These are phyloP conservation scores for Regulus satrapa DNA, from an alignment of 2,113 vertebrate species.

Conservation along the genomic window DNA sequence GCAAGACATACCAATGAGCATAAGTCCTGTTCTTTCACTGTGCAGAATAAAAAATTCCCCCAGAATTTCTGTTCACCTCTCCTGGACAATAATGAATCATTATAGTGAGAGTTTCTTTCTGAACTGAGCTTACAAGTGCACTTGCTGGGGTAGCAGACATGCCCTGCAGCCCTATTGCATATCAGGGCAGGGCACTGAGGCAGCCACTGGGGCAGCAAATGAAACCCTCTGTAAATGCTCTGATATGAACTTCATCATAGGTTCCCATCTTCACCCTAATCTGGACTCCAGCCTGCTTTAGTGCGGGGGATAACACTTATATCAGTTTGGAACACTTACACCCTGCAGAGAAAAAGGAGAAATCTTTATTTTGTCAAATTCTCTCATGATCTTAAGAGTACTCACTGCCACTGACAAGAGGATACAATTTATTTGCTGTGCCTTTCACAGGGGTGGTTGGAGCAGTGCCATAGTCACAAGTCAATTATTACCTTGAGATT, in stretches of 20 bases:
- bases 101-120: neutral
- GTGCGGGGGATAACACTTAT: neutral
- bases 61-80: neutral
- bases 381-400: rapidly evolving
- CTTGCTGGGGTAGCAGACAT: neutral
- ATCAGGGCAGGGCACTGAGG: too few species aligned
- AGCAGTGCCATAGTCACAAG: neutral
- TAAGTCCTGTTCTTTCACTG: neutral
- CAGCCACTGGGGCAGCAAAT: neutral
- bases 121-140: neutral
- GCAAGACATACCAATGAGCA: neutral
- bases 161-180: neutral
- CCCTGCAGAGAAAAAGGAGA: neutral
- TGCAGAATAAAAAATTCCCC: neutral
- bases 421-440: neutral
- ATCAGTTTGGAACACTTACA: neutral
- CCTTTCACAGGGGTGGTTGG: neutral
- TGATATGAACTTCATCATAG: neutral
- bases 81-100: rapidly evolving
- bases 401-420: neutral
- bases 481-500: neutral
- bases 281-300: neutral
- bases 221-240: neutral
- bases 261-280: neutral
- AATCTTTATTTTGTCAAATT: neutral